Evolutionary conservation across 2,888 invertebrate species (phyloP).

Genomic region (Leucozona laternaria): DNA sequence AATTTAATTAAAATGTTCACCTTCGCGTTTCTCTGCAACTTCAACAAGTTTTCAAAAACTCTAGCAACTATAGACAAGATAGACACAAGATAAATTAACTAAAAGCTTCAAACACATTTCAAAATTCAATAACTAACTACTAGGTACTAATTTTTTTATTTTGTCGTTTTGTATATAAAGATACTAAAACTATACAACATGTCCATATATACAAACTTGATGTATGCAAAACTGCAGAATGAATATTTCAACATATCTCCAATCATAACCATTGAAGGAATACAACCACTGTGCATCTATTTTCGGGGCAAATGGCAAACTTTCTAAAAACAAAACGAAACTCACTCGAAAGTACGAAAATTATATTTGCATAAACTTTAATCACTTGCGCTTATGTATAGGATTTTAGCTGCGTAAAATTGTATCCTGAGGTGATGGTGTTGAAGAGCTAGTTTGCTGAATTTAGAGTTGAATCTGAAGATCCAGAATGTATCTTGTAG

Average conservation of each 20-base stretch:
- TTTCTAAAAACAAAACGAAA: constrained; percentile 58
- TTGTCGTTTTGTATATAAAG: background rate
- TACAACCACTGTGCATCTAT: constrained; percentile 44
- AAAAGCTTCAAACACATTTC: constrained; percentile 48
- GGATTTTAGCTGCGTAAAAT: constrained; percentile 48
- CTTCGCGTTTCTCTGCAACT: constrained; percentile 30
- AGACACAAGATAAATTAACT: constrained; percentile 48
- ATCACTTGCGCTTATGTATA: constrained; percentile 64
- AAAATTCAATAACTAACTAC: constrained; percentile 50
- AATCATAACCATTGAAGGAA: constrained; percentile 19
- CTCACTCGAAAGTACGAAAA: constrained; percentile 63
- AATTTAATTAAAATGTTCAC: constrained; percentile 58
- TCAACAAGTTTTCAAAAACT: constrained; percentile 10
- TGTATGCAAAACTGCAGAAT: constrained; percentile 2
- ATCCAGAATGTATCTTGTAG: constrained; percentile 27
- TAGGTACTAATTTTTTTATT: no score
- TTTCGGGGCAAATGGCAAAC: constrained; percentile 59
- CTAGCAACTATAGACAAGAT: constrained; percentile 8
- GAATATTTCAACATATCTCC: background rate
- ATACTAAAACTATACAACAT: background rate
- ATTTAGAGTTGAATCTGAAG: constrained; percentile 42
- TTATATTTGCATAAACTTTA: constrained; percentile 75
- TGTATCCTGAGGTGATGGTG: constrained; percentile 17
- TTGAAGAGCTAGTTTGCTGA: constrained; percentile 13
- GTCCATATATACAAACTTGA: background rate